Evolutionary conservation across 64 coral and sea anemone genomes (phyloP).

Genomic region (Montipora cactus): DNA sequence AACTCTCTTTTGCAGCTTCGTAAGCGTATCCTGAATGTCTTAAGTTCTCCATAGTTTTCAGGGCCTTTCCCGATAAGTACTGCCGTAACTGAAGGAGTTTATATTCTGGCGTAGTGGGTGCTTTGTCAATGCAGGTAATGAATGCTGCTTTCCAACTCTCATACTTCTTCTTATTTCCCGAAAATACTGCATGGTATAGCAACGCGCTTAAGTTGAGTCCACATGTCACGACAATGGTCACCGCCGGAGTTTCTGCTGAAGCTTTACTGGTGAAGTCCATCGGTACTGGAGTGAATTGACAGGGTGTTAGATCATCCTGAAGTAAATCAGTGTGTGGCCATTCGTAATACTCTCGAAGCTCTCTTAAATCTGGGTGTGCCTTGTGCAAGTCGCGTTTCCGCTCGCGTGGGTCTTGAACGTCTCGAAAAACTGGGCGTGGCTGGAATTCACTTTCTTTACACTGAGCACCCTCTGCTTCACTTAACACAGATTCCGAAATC

Average conservation of each 20-base stretch:
- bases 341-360: background rate
- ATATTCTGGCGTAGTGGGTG: no score
- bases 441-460: background rate
- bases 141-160: no score
- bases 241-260: background rate
- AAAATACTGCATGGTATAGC: no score
- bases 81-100: no score
- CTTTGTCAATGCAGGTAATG: no score
- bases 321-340: background rate
- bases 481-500: background rate
- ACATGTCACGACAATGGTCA: background rate
- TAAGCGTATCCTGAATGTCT: no score
- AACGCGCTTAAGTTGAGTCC: background rate
- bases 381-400: background rate
- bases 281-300: background rate
- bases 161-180: no score
- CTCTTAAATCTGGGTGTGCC: background rate
- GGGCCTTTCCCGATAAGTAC: no score
- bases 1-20: no score
- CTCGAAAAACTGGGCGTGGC: background rate
- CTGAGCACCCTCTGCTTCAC: background rate
- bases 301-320: background rate
- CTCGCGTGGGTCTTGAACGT: background rate
- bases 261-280: background rate
- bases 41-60: no score